Base-by-base conservation (phyloP, 2,888 invertebrate species). In the Clepsis dumicolana region DNA sequence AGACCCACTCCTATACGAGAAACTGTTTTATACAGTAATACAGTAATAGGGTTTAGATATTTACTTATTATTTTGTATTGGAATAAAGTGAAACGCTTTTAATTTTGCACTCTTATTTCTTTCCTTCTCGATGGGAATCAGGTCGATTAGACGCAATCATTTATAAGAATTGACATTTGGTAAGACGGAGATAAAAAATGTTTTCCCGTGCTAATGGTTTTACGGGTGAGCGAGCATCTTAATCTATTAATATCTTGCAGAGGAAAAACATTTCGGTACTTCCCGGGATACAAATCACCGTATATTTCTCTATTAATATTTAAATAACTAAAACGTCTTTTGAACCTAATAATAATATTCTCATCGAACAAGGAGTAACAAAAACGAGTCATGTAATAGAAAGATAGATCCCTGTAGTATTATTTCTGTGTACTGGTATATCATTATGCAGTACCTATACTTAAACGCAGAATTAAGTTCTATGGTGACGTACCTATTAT, bases 1-100 rank as follows among this genome's bases (percentile, higher is more conserved):
- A 41, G 21, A 48, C 48, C 48, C 41, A 16, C n/a, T 59, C 24
- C 38, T 41, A 25, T n/a, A 52, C 14, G 21, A 50, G 52, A 52
- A 54, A 54, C 54, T 1, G 29, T 54, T 29, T n/a, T n/a, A n/a
- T n/a, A n/a, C n/a, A n/a, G n/a, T n/a, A n/a, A n/a, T n/a, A n/a
- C n/a, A 21, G 18, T 48, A 21, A 21, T 21, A 21, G 12, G 18
- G 21, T 2, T 21, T 2, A 48, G 48, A 21, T 10, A 18, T 16
- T 18, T 48, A 21, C 18, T 16, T 41, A 44, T 14, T n/a, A 44
- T 44, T 18, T 18, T 0, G 18, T 18, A n/a, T 16, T 44, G 16
- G 18, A 44, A 18, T 44, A 16, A 44, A 44, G 16, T 16, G 18
- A 44, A 44, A 44, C 18, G 18, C n/a, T 18, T 44, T 44, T 18